Base-by-base conservation (phyloP, 1,140 invertebrate species). In the Catajapyx aquilonaris region DNA sequence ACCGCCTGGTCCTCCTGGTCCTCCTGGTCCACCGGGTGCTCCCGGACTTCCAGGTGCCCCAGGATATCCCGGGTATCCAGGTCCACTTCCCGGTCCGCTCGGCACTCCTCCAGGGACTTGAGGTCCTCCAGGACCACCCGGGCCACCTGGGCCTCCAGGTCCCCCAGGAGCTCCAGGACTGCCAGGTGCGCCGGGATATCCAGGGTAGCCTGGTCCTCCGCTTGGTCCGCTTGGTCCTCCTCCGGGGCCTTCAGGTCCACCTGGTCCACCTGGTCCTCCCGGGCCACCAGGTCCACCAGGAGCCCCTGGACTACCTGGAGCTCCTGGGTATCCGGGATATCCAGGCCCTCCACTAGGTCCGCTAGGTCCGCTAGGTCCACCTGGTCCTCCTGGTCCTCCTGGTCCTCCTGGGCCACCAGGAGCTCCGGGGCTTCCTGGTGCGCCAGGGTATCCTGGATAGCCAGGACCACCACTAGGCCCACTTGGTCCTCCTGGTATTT, bases 221-320 rank as follows among this genome's bases (percentile, higher is more conserved):
- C n/a, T n/a, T n/a, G n/a, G n/a, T n/a, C n/a, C n/a, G n/a, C n/a
- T n/a, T n/a, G 47, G 34, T 28, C 38, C 38, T 7, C 21, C 25
- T 20, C 33, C 37, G 13, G 35, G 35, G 2, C n/a, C 35, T 4
- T 13, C 37, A 17, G 5, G 28, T 7, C 25, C 20, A 11, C 31
- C 37, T 16, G 48, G 48, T 42, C 22, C 39, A 13, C 28, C 41
- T 37, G 48, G 47, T 40, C 31, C 39, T 39, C 33, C 42, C 17
- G 46, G 43, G n/a, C 43, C 28, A 4, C 37, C 43, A n/a, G 42
- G 45, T 21, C 22, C 23, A 19, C 19, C 37, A 16, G 41, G 37
- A 17, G 10, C 30, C 19, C 34, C 43, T 35, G 43, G 43, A 38
- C 21, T 20, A 17, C 31, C 34, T 25, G 42, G 36, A 39, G 23